Percentiles rank a stretch among this genome's conserved stretches.
Conservation (phyloP, 2,888 invertebrate species). For the Alviniconcha strummeri region DNA sequence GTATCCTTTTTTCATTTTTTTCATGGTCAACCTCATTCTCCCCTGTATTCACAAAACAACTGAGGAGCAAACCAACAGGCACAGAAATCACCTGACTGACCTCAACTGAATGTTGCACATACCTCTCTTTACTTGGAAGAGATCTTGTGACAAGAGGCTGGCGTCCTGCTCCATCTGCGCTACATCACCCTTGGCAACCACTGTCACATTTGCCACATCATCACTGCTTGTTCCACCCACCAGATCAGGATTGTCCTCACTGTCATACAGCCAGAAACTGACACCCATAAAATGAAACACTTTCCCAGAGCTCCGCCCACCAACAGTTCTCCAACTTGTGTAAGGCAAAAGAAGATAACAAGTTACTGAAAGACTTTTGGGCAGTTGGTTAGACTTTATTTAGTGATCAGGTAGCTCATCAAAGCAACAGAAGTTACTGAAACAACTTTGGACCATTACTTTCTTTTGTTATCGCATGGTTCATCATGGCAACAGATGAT, state of each 20-base stretch:
- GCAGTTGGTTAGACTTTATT: not conserved
- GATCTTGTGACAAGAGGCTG: constrained; percentile 12
- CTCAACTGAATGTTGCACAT: not conserved
- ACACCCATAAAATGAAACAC: not conserved
- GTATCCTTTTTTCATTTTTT: no score
- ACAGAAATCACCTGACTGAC: no score
- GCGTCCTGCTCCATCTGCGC: not conserved
- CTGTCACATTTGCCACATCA: constrained; percentile 17
- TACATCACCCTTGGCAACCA: not conserved
- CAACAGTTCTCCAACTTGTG: not conserved
- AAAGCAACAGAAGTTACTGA: not conserved
- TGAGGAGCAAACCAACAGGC: no score
- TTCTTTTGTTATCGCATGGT: no score
- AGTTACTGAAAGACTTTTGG: not conserved
- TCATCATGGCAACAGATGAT: no score
- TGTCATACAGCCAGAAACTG: not conserved
- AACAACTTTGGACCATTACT: no score
- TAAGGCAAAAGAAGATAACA: no score
- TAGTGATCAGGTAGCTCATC: not conserved
- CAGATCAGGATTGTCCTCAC: constrained; percentile 15
- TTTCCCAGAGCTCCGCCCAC: not conserved
- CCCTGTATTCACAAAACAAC: no score
- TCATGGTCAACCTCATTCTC: no score
- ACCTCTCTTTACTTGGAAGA: not conserved
- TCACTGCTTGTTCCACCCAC: constrained; percentile 6